Conservation (phyloP, 2,797 vertebrate genomes). For the Notoglanidium macrostoma region DNA sequence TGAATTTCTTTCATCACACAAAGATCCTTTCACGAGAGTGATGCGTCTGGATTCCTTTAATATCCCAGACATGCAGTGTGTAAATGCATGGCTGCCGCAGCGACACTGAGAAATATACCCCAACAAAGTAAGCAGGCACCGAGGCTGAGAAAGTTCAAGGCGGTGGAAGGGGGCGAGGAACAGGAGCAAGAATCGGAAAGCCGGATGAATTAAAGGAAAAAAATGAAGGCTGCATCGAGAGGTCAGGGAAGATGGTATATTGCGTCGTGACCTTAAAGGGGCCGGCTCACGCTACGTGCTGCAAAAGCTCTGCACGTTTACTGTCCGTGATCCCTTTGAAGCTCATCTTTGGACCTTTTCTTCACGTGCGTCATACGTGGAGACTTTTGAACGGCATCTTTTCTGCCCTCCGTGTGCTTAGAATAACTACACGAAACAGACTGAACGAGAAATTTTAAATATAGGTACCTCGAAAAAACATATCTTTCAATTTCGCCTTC, state of each 20-base stretch:
- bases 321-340: no score
- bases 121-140: background rate
- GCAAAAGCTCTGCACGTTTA: no score
- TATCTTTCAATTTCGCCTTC: no score
- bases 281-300: no score
- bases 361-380: no score
- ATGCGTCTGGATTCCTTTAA: background rate
- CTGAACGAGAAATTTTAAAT: no score
- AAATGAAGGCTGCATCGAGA: background rate
- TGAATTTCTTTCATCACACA: background rate
- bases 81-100: background rate
- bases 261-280: background rate
- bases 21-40: background rate
- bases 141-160: conserved; percentile 8
- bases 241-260: background rate
- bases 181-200: background rate
- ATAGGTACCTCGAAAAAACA: no score
- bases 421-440: no score
- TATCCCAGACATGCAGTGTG: background rate
- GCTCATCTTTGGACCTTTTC: no score
- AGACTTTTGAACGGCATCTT: no score
- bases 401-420: no score
- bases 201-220: background rate
- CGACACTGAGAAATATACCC: background rate
- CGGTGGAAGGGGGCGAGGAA: background rate